These are phyloP conservation scores for Fringilla coelebs DNA, from an alignment of 2,797 vertebrate genomes.

Conservation along the genomic window DNA sequence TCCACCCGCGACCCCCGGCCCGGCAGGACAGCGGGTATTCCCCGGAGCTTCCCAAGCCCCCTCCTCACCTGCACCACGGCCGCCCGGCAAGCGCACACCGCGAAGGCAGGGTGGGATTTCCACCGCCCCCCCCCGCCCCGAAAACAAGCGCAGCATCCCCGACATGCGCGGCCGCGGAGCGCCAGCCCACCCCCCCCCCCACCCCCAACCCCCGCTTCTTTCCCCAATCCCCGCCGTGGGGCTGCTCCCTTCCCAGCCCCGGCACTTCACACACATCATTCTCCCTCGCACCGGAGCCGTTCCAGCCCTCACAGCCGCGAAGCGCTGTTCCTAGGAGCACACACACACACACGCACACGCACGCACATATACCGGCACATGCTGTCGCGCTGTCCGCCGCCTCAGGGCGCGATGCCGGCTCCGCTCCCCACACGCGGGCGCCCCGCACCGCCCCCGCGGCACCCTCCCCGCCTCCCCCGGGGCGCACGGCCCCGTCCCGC, in stretches of 20 bases:
- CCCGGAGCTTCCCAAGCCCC: background rate
- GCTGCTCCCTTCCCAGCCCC: background rate
- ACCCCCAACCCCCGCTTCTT: background rate
- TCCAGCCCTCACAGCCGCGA: background rate
- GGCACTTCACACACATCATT: background rate
- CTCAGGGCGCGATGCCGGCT: background rate
- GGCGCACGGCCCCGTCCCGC: background rate
- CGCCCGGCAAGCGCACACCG: background rate
- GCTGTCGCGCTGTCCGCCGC: background rate
- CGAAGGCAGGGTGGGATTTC: background rate
- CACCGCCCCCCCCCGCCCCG: background rate
- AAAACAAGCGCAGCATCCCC: background rate
- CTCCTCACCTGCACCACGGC: conserved; percentile 18
- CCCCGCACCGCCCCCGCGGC: background rate
- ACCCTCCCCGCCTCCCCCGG: background rate
- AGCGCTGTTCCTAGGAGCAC: background rate
- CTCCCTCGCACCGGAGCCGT: background rate
- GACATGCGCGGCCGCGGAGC: conserved; percentile 5
- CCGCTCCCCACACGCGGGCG: background rate
- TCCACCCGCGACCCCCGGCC: background rate
- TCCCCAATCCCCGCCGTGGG: background rate
- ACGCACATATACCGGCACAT: background rate
- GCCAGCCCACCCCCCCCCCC: background rate
- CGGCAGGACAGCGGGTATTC: background rate
- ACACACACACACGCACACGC: no score